Percentiles rank a stretch among this genome's conserved stretches.
Evolutionary conservation across 2,888 invertebrate genomes (phyloP).

Genomic region (Nephrotoma guestfalica): DNA sequence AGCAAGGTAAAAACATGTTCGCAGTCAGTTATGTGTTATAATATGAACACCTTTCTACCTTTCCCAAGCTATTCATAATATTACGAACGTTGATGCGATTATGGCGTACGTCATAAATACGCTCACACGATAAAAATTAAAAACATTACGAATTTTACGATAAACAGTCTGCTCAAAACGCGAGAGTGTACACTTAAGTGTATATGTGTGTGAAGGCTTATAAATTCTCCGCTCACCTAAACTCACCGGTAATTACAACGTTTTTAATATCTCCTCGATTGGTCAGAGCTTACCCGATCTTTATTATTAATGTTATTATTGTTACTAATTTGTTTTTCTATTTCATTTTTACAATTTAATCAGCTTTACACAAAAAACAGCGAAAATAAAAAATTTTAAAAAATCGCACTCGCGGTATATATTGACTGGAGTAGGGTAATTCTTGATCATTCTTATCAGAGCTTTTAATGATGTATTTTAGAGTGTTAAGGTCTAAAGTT

Average conservation of each 20-base stretch:
- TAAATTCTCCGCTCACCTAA: neutral
- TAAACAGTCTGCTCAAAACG: no score
- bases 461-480: neutral
- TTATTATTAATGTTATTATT: neutral
- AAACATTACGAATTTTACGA: no score
- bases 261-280: neutral
- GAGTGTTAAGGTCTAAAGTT: neutral
- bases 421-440: neutral
- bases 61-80: no score
- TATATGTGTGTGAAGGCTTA: no score
- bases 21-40: no score
- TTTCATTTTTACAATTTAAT: neutral
- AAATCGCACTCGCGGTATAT: neutral
- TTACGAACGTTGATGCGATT: no score
- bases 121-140: no score
- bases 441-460: neutral
- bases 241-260: neutral
- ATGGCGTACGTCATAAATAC: no score
- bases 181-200: no score
- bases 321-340: neutral
- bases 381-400: neutral
- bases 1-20: no score
- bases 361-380: neutral
- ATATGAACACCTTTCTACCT: no score
- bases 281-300: neutral